Evolutionary conservation across 1,140 invertebrate species (phyloP).

Genomic region (Sminthurides bifidus): DNA sequence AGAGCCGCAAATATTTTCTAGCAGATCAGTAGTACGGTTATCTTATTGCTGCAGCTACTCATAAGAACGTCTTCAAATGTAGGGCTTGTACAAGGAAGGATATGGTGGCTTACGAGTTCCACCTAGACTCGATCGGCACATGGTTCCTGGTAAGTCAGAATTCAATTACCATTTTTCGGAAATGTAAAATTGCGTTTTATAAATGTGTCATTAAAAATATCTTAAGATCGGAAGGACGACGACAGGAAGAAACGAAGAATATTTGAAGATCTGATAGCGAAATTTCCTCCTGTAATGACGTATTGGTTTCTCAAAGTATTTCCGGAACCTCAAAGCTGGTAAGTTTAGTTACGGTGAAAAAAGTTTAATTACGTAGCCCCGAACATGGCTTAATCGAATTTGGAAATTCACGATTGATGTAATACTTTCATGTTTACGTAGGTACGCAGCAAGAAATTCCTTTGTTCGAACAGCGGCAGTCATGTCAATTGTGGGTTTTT

Average conservation of each 20-base stretch:
- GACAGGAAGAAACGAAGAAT: constrained; percentile 58
- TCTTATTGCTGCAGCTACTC: not conserved
- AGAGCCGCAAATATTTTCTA: not conserved
- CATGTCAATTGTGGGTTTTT: constrained; percentile 97
- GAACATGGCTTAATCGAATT: not conserved
- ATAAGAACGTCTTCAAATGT: too few species aligned
- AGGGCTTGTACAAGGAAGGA: too few species aligned
- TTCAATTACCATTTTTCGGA: not conserved
- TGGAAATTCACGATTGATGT: constrained; percentile 1
- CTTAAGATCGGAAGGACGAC: constrained; percentile 43
- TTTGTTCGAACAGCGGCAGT: constrained; percentile 87
- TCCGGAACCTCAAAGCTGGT: constrained; percentile 80
- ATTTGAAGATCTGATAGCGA: constrained; percentile 57
- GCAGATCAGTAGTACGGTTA: not conserved
- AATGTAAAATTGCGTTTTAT: constrained; percentile 45
- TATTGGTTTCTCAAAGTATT: constrained; percentile 85
- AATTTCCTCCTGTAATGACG: constrained; percentile 71
- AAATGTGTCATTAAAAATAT: not conserved
- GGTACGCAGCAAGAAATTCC: constrained; percentile 69
- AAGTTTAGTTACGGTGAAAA: constrained; percentile 31
- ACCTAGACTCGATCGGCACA: not conserved
- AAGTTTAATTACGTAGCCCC: not conserved
- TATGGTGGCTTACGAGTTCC: not conserved
- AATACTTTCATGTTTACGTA: constrained; percentile 33
- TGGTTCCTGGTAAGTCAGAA: not conserved